phyloP scores from a whole-genome alignment of 2,797 vertebrate species.

The Oryzias sinensis region DNA sequence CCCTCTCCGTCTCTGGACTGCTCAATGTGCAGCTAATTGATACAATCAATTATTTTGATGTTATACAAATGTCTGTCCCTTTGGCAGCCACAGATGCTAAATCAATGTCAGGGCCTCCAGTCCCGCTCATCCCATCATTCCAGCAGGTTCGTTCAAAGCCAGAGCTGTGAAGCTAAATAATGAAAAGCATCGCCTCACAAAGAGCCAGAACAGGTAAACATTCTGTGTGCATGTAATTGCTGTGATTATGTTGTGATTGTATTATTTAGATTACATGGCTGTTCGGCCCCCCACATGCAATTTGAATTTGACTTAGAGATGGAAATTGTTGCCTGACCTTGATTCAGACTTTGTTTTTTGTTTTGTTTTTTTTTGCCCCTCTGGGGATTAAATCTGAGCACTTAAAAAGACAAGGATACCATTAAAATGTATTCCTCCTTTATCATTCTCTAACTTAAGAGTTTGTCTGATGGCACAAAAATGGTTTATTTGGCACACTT shows the following conservation, averaged over 20 bases:
- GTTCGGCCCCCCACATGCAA: conserved; percentile 37
- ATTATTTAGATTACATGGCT: conserved; percentile 69
- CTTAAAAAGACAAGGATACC: conserved; percentile 3
- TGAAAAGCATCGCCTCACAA: not conserved
- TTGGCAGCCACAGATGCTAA: conserved; percentile 24
- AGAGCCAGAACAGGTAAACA: too few relatives aligned
- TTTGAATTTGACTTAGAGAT: conserved; percentile 36
- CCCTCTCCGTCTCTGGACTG: conserved; percentile 16
- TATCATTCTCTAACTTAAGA: not conserved
- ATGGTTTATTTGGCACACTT: too few relatives aligned
- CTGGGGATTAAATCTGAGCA: conserved; percentile 3
- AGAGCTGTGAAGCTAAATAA: conserved; percentile 3
- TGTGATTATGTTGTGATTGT: conserved; percentile 66
- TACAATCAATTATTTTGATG: conserved; percentile 51
- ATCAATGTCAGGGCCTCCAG: conserved; percentile 24
- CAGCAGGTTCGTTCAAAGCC: not conserved
- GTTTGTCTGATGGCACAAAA: too few relatives aligned
- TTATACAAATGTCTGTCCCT: conserved; percentile 47
- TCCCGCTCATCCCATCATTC: conserved; percentile 2
- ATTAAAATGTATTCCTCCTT: not conserved
- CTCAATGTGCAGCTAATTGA: conserved; percentile 32
- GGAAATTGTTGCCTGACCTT: conserved; percentile 43
- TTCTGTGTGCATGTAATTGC: conserved; percentile 56
- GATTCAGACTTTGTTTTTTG: conserved; percentile 34
- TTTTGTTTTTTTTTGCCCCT: conserved; percentile 6